Conservation (phyloP, 2,888 invertebrate species). For the Drosophila anomelani region DNA sequence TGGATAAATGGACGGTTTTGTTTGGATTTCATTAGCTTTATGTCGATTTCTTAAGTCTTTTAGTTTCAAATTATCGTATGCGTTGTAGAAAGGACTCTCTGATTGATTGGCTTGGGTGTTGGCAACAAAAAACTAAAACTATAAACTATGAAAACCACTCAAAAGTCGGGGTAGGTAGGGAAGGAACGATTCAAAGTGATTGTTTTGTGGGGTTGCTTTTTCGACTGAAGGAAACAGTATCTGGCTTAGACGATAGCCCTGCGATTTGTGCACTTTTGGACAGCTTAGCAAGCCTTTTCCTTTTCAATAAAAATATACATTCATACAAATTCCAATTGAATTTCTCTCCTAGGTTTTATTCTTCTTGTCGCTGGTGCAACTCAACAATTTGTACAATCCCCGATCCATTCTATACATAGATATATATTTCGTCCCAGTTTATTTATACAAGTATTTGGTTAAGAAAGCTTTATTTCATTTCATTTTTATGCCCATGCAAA, state of each 20-base stretch:
- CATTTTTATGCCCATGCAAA: conserved; percentile 45
- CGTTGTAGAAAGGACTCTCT: conserved; percentile 23
- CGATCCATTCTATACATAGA: conserved; percentile 36
- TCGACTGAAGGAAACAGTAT: conserved; percentile 35
- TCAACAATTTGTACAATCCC: conserved; percentile 68
- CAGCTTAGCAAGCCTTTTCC: conserved; percentile 44
- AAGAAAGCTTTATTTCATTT: conserved; percentile 41
- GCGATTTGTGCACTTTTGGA: conserved; percentile 60
- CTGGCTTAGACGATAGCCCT: conserved; percentile 9
- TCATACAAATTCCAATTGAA: conserved; percentile 43
- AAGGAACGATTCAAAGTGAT: conserved; percentile 37
- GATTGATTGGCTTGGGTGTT: conserved; percentile 24
- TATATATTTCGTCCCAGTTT: conserved; percentile 40
- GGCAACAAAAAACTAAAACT: conserved; percentile 16
- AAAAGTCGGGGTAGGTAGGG: conserved; percentile 24
- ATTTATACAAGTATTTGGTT: conserved; percentile 31
- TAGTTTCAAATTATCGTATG: conserved; percentile 68
- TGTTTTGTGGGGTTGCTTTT: conserved; percentile 33
- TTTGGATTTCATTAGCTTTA: conserved; percentile 51
- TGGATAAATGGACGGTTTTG: conserved; percentile 75
- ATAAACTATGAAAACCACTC: conserved; percentile 34
- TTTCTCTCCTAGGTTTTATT: conserved; percentile 32
- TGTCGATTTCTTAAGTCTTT: conserved; percentile 68
- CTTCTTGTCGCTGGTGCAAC: conserved; percentile 41
- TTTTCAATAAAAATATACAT: conserved; percentile 46